Evolutionary conservation across 2,888 invertebrate species (phyloP).

Genomic region (Galerucella calmariensis): DNA sequence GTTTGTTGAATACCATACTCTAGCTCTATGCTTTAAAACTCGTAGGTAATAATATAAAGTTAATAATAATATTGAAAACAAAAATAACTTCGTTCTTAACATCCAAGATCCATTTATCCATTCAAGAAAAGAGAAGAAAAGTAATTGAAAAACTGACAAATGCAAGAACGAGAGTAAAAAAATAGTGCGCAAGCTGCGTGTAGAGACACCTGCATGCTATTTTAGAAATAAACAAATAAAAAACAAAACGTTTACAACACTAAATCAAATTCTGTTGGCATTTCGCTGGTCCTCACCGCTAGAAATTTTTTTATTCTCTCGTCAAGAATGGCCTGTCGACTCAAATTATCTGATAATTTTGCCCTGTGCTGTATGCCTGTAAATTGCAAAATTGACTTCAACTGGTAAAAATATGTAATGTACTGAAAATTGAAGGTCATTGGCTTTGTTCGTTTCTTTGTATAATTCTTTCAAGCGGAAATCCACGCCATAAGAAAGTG

Average conservation of each 20-base stretch:
- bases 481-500: too few relatives aligned
- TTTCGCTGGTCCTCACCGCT: constrained; percentile 75
- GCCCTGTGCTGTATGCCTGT: constrained; percentile 69
- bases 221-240: constrained; percentile 42
- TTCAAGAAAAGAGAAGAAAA: constrained; percentile 29
- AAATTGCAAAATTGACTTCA: constrained; percentile 49
- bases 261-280: constrained; percentile 24
- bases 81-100: constrained; percentile 3
- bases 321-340: constrained; percentile 88
- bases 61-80: constrained; percentile 1
- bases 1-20: constrained; percentile 32
- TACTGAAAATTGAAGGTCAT: constrained; percentile 20
- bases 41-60: not conserved
- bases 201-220: constrained; percentile 59
- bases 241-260: constrained; percentile 40
- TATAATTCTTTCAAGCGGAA: not conserved
- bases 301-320: constrained; percentile 94
- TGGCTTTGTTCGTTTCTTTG: not conserved
- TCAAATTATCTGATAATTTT: constrained; percentile 79
- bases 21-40: not conserved
- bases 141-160: constrained; percentile 40
- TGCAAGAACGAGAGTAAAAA: constrained; percentile 49
- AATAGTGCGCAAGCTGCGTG: constrained; percentile 63
- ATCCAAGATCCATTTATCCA: constrained; percentile 23
- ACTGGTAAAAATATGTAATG: constrained; percentile 28